Evolutionary conservation across 2,888 invertebrate genomes (phyloP).

Genomic region (Diaprepes abbreviatus): DNA sequence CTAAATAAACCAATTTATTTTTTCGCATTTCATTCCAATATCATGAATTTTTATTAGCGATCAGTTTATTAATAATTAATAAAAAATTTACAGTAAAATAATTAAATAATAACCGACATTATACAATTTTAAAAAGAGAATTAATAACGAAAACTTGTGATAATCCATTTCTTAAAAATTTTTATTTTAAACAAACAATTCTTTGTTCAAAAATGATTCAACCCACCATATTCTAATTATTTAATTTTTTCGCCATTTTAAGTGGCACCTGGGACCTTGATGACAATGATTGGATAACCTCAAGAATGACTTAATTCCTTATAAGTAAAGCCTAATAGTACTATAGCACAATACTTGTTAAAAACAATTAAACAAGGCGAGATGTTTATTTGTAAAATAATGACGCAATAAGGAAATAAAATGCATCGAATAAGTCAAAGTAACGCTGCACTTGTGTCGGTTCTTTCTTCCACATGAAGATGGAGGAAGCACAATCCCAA

Average conservation of each 20-base stretch:
- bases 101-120: no score
- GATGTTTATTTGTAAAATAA: conserved; percentile 52
- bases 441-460: conserved; percentile 35
- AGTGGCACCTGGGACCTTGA: neutral
- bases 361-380: conserved; percentile 37
- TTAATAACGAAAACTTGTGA: no score
- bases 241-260: neutral
- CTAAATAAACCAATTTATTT: no score
- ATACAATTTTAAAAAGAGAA: no score
- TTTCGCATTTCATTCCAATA: no score
- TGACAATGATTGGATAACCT: conserved; percentile 27
- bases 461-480: conserved; percentile 43
- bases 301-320: conserved; percentile 29
- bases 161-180: no score
- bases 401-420: conserved; percentile 61
- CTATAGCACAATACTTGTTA: conserved; percentile 17
- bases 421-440: conserved; percentile 41
- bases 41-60: no score
- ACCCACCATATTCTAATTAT: no score
- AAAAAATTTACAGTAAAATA: no score
- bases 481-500: conserved; percentile 43
- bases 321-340: conserved; percentile 26
- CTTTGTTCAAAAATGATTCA: no score
- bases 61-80: no score
- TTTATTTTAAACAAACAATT: no score